Conservation (phyloP, 2,888 invertebrate genomes). For the Sphinx pinastri region DNA sequence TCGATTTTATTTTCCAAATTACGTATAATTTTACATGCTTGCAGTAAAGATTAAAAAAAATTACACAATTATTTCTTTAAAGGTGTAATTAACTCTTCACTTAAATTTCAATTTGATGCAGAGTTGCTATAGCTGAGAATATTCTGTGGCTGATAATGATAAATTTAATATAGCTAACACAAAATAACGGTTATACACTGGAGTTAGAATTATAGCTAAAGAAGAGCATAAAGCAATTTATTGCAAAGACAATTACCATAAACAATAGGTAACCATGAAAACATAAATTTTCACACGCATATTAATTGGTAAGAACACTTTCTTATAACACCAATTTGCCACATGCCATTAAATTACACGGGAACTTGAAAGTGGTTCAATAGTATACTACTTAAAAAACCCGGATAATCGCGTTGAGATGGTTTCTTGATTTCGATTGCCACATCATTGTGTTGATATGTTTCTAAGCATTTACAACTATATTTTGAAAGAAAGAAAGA, state of each 20-base stretch:
- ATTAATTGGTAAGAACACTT: conserved; percentile 15
- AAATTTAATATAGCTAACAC: background rate
- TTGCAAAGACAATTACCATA: background rate
- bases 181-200: background rate
- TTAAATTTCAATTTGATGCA: too few relatives aligned
- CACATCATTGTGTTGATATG: background rate
- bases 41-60: too few relatives aligned
- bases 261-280: background rate
- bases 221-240: too few relatives aligned
- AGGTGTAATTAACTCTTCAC: too few relatives aligned
- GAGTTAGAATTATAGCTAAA: too few relatives aligned
- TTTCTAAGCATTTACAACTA: background rate
- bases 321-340: conserved; percentile 11
- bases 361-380: conserved; percentile 17
- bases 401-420: background rate
- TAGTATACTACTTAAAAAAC: background rate
- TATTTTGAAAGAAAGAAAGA: too few relatives aligned
- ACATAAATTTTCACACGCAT: background rate
- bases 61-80: too few relatives aligned
- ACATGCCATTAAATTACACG: conserved; percentile 13
- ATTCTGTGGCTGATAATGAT: too few relatives aligned
- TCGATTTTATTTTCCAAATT: too few relatives aligned
- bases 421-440: conserved; percentile 3
- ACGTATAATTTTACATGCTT: too few relatives aligned
- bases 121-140: too few relatives aligned